Base-by-base conservation (phyloP, 2,888 invertebrate genomes). In the Diaprepes abbreviatus region DNA sequence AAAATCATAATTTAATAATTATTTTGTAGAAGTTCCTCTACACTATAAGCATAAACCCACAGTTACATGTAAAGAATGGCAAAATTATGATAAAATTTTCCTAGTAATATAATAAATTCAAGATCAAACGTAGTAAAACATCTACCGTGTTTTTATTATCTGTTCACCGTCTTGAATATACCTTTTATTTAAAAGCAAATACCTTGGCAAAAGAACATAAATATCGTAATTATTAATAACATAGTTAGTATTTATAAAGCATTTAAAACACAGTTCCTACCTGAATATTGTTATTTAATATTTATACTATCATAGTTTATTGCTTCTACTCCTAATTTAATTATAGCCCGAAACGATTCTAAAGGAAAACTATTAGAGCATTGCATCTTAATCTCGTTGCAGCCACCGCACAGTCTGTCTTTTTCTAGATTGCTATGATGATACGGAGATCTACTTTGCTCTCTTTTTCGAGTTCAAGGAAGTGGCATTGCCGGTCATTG, bases 401-500 rank as follows among this genome's bases (percentile, higher is more conserved):
- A 60, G 54, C 57, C 60, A 45, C 57, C n/a, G 60, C 62, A 31
- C 54, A 48, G 19, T 62, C 40, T 33, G 50, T 68, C 68, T 63
- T 36, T 19, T 57, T 68, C 58, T 68, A 21, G 58, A 68, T 63
- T 63, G 55, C 50, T 58, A 48, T 33, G 48, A 16, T 36, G 57
- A 50, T 58, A 58, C 33, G 16, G 52, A 57, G 52, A 52, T 57
- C 50, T 68, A 58, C 21, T 68, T 68, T 68, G 63, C 58, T 68
- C 68, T 68, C 68, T 73, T 79, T 68, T 68, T 63, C 63, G 80
- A 80, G 81, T 80, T 80, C 80, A 80, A 80, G 81, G 79, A 81
- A 81, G 80, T 81, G 75, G 77, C 73, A 77, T 77, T 78, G 74
- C 76, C 79, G 81, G 79, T 80, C 81, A 75, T 80, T 81, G 81